phyloP scores from a whole-genome alignment of 64 coral and sea anemone species.

The Cladopsammia gracilis region DNA sequence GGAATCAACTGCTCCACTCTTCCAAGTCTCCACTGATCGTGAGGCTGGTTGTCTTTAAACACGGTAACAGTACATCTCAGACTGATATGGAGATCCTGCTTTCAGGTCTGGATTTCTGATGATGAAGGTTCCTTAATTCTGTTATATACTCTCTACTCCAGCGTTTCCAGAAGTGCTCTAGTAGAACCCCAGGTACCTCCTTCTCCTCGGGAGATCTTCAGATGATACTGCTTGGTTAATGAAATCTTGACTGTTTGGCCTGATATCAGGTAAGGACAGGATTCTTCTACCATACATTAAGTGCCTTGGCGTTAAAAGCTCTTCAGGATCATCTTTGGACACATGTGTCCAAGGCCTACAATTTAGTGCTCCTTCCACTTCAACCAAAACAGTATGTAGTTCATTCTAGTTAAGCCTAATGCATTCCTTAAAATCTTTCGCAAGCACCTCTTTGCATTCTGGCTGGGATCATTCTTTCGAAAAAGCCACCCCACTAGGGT shows the following conservation, averaged over 20 bases:
- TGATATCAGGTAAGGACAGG: neutral
- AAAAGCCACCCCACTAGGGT: no score
- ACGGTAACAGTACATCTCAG: slow-evolving; percentile 19
- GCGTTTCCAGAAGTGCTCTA: neutral
- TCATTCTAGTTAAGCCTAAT: slow-evolving; percentile 7
- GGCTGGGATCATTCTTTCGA: no score
- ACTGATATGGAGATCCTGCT: neutral
- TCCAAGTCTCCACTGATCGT: slow-evolving; percentile 9
- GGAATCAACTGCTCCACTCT: slow-evolving; percentile 9
- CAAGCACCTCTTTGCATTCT: no score
- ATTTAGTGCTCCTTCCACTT: slow-evolving; percentile 22
- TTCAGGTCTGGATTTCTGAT: neutral
- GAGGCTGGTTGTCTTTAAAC: neutral
- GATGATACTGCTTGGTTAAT: neutral
- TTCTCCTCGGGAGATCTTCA: neutral
- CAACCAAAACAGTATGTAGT: slow-evolving; percentile 12
- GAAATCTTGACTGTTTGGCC: neutral
- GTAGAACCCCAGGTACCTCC: neutral
- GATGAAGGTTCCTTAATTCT: neutral
- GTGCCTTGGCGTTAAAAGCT: slow-evolving; percentile 11
- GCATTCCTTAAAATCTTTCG: slow-evolving; percentile 41
- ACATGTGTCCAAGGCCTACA: neutral
- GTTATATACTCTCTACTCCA: slow-evolving; percentile 27
- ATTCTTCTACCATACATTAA: slow-evolving; percentile 24
- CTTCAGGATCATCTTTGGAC: neutral